These are phyloP conservation scores for Cinclus mexicanus DNA, from an alignment of 2,113 vertebrate genomes.

Conservation along the genomic window DNA sequence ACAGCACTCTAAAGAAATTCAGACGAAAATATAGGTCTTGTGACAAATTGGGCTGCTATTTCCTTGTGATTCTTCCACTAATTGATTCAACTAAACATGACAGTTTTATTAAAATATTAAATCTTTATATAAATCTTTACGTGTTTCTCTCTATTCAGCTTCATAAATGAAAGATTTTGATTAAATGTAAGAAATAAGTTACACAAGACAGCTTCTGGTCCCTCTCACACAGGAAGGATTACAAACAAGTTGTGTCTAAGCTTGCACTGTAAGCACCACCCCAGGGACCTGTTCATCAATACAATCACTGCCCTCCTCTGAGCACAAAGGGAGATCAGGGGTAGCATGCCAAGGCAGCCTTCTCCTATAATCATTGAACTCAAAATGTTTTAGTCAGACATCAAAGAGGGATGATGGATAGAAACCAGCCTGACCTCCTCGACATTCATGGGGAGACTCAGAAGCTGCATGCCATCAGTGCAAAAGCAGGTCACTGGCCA, in stretches of 20 bases:
- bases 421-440: not conserved
- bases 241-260: not conserved
- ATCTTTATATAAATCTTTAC: not conserved
- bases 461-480: not conserved
- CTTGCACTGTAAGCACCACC: not conserved
- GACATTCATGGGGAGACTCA: not conserved
- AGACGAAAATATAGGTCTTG: not conserved
- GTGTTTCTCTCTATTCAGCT: not conserved
- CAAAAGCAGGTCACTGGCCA: not conserved
- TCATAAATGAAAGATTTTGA: not conserved
- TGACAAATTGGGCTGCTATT: not conserved
- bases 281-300: not conserved
- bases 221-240: not conserved
- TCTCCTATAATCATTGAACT: not conserved
- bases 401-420: not conserved
- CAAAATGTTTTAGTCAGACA: not conserved
- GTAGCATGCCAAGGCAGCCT: not conserved
- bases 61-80: not conserved
- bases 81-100: not conserved
- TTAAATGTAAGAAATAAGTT: not conserved
- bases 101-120: not conserved
- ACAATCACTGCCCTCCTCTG: not conserved
- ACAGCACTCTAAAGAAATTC: not conserved
- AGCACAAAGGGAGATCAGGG: not conserved
- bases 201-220: not conserved